phyloP scores from a whole-genome alignment of 2,888 invertebrate genomes.

The Diloba caeruleocephala region DNA sequence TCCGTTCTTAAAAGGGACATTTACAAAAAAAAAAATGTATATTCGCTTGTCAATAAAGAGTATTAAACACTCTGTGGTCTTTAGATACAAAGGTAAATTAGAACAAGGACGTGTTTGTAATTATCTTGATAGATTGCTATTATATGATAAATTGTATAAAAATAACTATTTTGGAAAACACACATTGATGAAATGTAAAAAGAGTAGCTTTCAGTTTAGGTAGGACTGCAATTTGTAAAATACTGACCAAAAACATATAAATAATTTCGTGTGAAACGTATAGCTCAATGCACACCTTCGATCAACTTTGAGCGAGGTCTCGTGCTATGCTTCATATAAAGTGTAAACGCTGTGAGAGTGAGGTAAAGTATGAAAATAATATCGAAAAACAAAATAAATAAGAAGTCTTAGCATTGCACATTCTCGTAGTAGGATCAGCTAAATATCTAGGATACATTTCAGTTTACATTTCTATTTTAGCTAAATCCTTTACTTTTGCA shows the following conservation, averaged over 20 bases:
- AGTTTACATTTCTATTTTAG: conserved; percentile 63
- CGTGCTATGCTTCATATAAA: conserved; percentile 75
- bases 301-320: conserved; percentile 69
- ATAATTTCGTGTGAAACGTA: conserved; percentile 64
- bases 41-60: too few relatives aligned
- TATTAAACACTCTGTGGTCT: too few relatives aligned
- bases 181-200: too few relatives aligned
- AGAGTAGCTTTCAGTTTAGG: too few relatives aligned
- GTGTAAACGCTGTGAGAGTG: conserved; percentile 77
- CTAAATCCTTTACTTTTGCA: conserved; percentile 24
- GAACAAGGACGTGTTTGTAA: too few relatives aligned
- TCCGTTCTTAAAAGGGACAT: too few relatives aligned
- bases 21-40: too few relatives aligned
- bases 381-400: conserved; percentile 80
- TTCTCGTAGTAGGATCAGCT: conserved; percentile 86
- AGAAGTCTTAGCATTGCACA: conserved; percentile 88
- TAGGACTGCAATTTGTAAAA: too few relatives aligned
- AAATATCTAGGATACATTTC: conserved; percentile 78
- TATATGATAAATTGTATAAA: too few relatives aligned
- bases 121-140: too few relatives aligned
- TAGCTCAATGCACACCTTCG: conserved; percentile 68
- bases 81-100: too few relatives aligned
- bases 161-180: too few relatives aligned
- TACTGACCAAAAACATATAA: conserved; percentile 1
- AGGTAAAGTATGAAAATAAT: conserved; percentile 83